Evolutionary conservation across 2,113 vertebrate species (phyloP).

Genomic region (Microtus montanus): DNA sequence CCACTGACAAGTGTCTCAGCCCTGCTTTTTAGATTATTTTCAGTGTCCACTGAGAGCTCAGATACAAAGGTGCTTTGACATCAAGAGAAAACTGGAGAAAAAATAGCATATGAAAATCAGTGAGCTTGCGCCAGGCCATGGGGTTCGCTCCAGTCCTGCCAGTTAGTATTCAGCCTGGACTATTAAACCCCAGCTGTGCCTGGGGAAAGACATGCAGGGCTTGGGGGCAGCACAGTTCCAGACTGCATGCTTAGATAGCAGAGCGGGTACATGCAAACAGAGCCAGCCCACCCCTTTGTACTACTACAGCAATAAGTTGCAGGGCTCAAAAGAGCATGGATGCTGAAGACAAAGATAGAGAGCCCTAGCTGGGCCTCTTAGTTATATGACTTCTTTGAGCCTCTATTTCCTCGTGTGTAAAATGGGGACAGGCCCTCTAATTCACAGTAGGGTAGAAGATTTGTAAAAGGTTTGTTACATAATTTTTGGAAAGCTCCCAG

Average conservation of each 20-base stretch:
- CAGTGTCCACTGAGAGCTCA: background rate
- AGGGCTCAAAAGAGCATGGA: background rate
- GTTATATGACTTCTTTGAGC: conserved; percentile 24
- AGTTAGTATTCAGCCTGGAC: background rate
- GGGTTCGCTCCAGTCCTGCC: background rate
- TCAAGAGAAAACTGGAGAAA: background rate
- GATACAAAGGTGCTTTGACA: conserved; percentile 25
- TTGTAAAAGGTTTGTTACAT: background rate
- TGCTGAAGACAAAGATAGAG: background rate
- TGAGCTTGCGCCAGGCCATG: background rate
- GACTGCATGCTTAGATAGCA: background rate
- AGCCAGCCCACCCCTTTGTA: background rate
- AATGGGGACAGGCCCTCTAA: conserved; percentile 4
- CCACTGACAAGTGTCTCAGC: background rate
- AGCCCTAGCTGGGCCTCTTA: background rate
- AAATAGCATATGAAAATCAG: too few relatives aligned
- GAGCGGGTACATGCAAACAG: background rate
- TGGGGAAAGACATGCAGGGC: background rate
- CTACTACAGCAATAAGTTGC: background rate
- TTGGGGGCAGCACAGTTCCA: background rate
- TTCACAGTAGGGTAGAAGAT: background rate
- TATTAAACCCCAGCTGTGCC: background rate
- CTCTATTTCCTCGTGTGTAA: conserved; percentile 48
- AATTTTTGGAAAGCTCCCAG: background rate
- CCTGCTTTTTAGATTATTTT: background rate